A percentile compares a stretch with the other conserved stretches of the same genome.
Conservation (phyloP, 2,888 invertebrate species). For the Epinotia brunnichana region DNA sequence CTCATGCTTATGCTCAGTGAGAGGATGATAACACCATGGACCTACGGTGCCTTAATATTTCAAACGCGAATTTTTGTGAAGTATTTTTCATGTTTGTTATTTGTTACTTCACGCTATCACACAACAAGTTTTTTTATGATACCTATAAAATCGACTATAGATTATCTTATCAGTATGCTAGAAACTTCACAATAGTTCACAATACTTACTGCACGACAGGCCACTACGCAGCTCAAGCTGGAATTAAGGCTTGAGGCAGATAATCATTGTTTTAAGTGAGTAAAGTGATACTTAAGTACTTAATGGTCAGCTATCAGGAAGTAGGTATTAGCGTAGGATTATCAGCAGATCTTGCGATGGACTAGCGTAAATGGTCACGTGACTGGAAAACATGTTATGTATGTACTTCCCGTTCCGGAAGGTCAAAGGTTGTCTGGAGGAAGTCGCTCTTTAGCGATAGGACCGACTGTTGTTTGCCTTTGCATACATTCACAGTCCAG, state of each 20-base stretch:
- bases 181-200: not conserved
- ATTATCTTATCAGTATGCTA: not conserved
- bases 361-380: not conserved
- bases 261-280: conserved; percentile 25
- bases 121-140: too few relatives aligned
- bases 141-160: not conserved
- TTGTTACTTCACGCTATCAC: too few relatives aligned
- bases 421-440: not conserved
- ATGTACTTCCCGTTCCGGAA: not conserved
- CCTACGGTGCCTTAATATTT: too few relatives aligned
- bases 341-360: conserved; percentile 8
- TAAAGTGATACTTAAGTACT: conserved; percentile 5
- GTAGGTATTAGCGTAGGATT: conserved; percentile 2
- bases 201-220: conserved; percentile 19
- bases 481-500: too few relatives aligned
- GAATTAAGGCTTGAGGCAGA: conserved; percentile 10
- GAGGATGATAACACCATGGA: too few relatives aligned
- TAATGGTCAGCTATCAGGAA: conserved; percentile 25
- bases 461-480: too few relatives aligned
- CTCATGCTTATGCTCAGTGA: too few relatives aligned
- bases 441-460: too few relatives aligned
- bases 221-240: not conserved
- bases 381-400: not conserved
- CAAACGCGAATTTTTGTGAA: too few relatives aligned
- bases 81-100: too few relatives aligned